Evolutionary conservation across 35 echinoderm and acorn worm genomes (phyloP), one percentile per base, ranked within the genome.

Genomic region (Ophioderma brevispina): DNA sequence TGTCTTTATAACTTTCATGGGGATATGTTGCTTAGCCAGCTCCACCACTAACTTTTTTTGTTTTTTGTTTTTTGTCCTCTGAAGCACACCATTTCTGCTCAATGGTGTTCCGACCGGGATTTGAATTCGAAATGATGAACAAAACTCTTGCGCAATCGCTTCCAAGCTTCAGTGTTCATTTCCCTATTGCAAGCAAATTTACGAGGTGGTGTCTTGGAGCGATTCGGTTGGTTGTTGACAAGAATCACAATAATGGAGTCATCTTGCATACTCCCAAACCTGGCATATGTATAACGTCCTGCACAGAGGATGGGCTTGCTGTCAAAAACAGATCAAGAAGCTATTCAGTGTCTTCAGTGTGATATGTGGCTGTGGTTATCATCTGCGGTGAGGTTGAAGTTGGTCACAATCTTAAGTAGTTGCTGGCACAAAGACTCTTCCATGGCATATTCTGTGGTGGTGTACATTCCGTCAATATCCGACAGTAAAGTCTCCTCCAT

Each of bases 241-340:
- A 35, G 38, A n/a, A n/a, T n/a, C 11, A 52, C 36, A 77, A 89
- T 31, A 35, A 89, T 78, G 40, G 76, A 76, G 40, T 89, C 78
- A 81, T 89, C 34, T 59, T 89, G 78, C 76, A 89, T 49, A 64
- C 78, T 52, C 87, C 87, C 21, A 89, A 64, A 38, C 87, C 78
- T 37, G 87, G 87, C 87, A 89, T 89, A 31, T 89, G 87, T 8
- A 40, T 37, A 35, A 88, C 32, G 36, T 88, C 42, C 3, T 39
- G 23, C 32, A 88, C 75, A 31, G 41, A 31, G 2, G 86, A 78
- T 36, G 86, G 86, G n/a, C 76, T 88, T 30, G 35, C 39, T 37
- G 40, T 88, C 37, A 81, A 25, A 25, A 37, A 81, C 38, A 33
- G 17, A 17, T 46, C 41, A 46, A 46, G 41, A 46, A 81, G 38